Percentiles rank a stretch among this genome's conserved stretches.
Conservation (phyloP, 2,888 invertebrate genomes). For the Petrolisthes cinctipes region DNA sequence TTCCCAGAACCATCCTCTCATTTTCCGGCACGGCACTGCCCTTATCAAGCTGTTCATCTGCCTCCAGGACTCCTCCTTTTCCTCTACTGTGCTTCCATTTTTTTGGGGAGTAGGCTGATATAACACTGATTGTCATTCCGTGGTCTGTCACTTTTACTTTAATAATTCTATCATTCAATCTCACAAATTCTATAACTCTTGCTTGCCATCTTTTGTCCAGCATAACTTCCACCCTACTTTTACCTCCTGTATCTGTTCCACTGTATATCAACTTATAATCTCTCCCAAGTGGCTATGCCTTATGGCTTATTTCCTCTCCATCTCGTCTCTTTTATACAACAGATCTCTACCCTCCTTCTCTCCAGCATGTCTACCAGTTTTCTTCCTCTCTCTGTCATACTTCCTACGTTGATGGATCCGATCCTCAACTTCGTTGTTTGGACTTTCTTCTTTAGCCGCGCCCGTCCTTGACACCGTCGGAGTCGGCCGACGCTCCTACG, state of each 20-base stretch:
- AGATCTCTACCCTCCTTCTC: too few relatives aligned
- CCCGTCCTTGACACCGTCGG: too few relatives aligned
- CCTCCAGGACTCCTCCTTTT: conserved; percentile 15
- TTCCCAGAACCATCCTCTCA: neutral
- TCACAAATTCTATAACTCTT: conserved; percentile 11
- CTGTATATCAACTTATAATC: conserved; percentile 14
- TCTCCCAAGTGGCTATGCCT: too few relatives aligned
- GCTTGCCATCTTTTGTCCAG: conserved; percentile 14
- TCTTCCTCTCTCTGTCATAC: too few relatives aligned
- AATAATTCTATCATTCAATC: neutral
- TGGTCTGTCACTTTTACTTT: too few relatives aligned
- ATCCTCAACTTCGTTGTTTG: too few relatives aligned
- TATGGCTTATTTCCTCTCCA: too few relatives aligned
- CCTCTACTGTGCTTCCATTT: conserved; percentile 12
- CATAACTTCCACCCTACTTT: conserved; percentile 2
- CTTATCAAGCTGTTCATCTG: neutral
- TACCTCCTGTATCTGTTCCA: conserved; percentile 19
- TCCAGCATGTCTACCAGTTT: too few relatives aligned
- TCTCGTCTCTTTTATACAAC: too few relatives aligned
- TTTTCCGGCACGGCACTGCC: conserved; percentile 11
- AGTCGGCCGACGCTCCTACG: too few relatives aligned
- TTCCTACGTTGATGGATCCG: too few relatives aligned
- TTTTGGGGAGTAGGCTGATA: conserved; percentile 15
- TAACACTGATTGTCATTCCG: conserved; percentile 13
- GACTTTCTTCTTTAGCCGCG: too few relatives aligned